Evolutionary conservation across 2,797 vertebrate genomes (phyloP), one percentile per base, ranked within the genome.

Genomic region (Chloroceryle amazona): DNA sequence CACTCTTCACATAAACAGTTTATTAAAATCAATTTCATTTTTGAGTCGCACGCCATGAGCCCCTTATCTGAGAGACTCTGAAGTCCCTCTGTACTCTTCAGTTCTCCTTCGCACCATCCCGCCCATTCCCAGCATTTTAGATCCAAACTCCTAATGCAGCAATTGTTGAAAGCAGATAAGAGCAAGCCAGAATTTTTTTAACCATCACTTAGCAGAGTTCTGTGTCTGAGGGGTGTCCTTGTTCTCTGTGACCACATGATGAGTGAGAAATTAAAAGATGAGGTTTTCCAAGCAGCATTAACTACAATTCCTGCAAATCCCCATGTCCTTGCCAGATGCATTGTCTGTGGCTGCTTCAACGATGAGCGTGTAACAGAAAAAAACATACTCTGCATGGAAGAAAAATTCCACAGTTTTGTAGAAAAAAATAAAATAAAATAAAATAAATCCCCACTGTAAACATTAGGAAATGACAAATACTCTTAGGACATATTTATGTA

Each of bases 401-500:
- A 91, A 93, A 91, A 90, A 86, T 66, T 39, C 23, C 51, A 73
- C 9, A 75, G 52, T 94, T 86, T 96, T 87, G 72, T 10, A 83
- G 51, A 25, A 74, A 90, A 94, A 80, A 75, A 51, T 26, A 52
- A 26, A 74, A 90, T 92, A 80, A 28, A 74, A 90, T 92, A 76
- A 66, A 79, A 37, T 37, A 72, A 81, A 87, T 93, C 78, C 58
- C 88, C 52, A 92, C 95, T 95, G 92, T 96, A 98, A 97, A 97
- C 52, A 96, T 85, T 95, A 89, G 80, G 82, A 96, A 95, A 96
- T 95, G 94, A 96, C 96, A 97, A 97, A 97, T 97, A 96, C 95
- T 94, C 97, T 96, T 82, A 97, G 96, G 96, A 96, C 91, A 96
- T 97, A 95, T 97, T 97, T 97, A 93, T 97, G 82, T 96, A 95